Evolutionary conservation across 2,113 vertebrate genomes (phyloP).

Genomic region (Calonectris borealis): DNA sequence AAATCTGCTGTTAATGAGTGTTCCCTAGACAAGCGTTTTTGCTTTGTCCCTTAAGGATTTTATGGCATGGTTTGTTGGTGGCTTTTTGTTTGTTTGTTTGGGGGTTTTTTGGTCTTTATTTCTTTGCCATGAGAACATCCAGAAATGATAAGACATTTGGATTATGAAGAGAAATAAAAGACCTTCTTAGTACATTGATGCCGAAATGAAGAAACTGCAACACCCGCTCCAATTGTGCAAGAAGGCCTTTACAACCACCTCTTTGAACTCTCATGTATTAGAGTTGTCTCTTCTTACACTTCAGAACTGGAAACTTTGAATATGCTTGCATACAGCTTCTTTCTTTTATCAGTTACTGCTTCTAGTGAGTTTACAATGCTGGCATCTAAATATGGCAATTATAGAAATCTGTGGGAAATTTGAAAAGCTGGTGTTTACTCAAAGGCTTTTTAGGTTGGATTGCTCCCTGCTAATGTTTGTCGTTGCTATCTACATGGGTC

Average conservation of each 20-base stretch:
- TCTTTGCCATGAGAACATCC: not conserved
- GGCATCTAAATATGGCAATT: not conserved
- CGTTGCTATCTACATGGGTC: not conserved
- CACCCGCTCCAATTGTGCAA: not conserved
- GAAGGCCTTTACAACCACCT: not conserved
- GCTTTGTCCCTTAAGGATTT: not conserved
- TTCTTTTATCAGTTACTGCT: not conserved
- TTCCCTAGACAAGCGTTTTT: not conserved
- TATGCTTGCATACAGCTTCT: not conserved
- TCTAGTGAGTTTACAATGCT: not conserved
- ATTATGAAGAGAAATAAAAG: not conserved
- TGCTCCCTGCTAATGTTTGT: not conserved
- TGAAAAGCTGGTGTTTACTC: not conserved
- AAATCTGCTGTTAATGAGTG: not conserved
- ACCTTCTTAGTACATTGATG: not conserved
- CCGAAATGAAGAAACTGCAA: not conserved
- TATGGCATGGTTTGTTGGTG: not conserved
- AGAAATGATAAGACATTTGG: not conserved
- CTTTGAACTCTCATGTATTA: not conserved
- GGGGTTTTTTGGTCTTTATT: not conserved
- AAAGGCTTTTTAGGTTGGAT: not conserved
- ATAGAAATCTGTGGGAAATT: not conserved
- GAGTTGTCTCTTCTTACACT: not conserved
- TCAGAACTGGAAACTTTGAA: not conserved
- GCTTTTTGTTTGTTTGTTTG: fast-evolving